phyloP scores from a whole-genome alignment of 2,888 invertebrate genomes.

The Eilema griseolum region DNA sequence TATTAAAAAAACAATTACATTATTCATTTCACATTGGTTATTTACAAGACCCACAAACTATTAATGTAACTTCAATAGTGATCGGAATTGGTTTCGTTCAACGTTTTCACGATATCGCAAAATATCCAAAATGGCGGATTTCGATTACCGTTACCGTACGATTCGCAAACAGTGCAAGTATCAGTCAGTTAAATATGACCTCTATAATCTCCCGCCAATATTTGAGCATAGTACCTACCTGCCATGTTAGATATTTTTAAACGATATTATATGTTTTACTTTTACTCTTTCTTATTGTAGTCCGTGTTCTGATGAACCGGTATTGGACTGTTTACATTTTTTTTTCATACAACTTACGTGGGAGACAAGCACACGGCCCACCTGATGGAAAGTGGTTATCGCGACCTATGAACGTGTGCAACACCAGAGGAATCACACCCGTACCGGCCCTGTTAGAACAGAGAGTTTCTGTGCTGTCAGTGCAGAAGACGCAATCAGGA shows the following conservation, averaged over 20 bases:
- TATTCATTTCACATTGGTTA: conserved; percentile 5
- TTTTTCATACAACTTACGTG: too few species aligned
- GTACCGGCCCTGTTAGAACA: too few species aligned
- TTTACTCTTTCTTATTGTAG: too few species aligned
- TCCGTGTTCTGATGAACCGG: too few species aligned
- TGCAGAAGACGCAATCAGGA: too few species aligned
- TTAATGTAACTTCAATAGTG: conserved; percentile 23
- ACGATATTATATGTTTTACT: not conserved
- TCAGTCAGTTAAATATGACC: conserved; percentile 23
- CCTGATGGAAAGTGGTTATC: too few species aligned
- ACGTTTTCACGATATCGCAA: conserved; percentile 20
- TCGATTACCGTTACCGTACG: conserved; percentile 33
- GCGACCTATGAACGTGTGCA: too few species aligned
- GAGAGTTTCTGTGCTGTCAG: too few species aligned
- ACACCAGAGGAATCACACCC: too few species aligned
- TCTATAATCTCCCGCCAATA: conserved; percentile 15
- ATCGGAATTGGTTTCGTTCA: conserved; percentile 26
- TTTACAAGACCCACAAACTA: conserved; percentile 13
- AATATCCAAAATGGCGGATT: conserved; percentile 28
- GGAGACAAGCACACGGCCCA: too few species aligned
- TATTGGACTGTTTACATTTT: too few species aligned
- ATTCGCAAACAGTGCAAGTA: conserved; percentile 27
- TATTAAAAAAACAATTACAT: not conserved
- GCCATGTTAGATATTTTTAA: not conserved
- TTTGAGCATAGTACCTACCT: not conserved